phyloP scores from a whole-genome alignment of 2,797 vertebrate genomes.

The Poeciliopsis turneri region DNA sequence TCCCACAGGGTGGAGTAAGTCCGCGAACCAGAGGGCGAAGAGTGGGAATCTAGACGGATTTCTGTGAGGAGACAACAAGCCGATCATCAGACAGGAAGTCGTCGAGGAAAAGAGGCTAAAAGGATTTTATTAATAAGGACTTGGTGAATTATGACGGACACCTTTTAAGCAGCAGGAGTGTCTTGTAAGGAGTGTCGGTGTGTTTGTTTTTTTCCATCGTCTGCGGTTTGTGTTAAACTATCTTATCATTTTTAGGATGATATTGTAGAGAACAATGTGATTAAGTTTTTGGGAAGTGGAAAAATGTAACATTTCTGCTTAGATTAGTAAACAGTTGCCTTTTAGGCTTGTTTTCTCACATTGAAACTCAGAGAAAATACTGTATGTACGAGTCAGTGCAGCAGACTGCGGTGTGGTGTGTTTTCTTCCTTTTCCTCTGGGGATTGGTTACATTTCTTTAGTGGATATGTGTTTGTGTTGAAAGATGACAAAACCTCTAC shows the following conservation, averaged over 20 bases:
- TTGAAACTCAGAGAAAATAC: conserved; percentile 13
- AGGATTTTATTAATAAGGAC: conserved; percentile 27
- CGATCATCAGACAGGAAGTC: conserved; percentile 51
- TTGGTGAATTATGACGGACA: conserved; percentile 24
- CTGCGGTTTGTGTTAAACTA: conserved; percentile 18
- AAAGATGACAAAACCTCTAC: conserved; percentile 36
- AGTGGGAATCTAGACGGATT: conserved; percentile 56
- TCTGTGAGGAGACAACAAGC: conserved; percentile 60
- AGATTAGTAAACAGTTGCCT: neutral
- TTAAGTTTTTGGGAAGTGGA: neutral
- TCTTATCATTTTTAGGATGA: conserved; percentile 25
- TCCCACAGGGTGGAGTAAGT: conserved; percentile 78
- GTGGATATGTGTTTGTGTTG: conserved; percentile 50
- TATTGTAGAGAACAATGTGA: neutral
- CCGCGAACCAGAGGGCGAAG: conserved; percentile 61
- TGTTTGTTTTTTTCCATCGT: conserved; percentile 29
- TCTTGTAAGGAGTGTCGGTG: conserved; percentile 29
- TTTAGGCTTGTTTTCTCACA: conserved; percentile 13
- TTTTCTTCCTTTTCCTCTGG: conserved; percentile 46
- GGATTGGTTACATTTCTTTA: conserved; percentile 42
- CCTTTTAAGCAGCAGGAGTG: conserved; percentile 29
- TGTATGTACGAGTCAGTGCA: conserved; percentile 21
- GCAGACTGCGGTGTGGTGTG: conserved; percentile 28
- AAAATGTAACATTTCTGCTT: conserved; percentile 2
- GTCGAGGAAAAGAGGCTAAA: conserved; percentile 26